A percentile compares a stretch with the other conserved stretches of the same genome.
Evolutionary conservation across 2,113 vertebrate species (phyloP).

Genomic region (Pseudorasbora parva): DNA sequence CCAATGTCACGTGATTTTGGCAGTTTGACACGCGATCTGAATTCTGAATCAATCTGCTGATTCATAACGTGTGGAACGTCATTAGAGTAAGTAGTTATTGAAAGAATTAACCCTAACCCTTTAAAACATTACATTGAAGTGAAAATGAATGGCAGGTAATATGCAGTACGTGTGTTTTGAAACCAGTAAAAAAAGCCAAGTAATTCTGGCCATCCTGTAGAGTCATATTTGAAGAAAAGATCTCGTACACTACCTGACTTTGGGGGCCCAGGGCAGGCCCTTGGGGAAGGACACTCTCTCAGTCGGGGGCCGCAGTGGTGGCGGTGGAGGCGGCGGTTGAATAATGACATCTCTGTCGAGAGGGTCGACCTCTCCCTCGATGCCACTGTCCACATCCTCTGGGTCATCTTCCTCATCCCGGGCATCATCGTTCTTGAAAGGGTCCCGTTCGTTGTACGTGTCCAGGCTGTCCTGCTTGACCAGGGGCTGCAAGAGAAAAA

Average conservation of each 20-base stretch:
- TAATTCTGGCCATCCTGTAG: neutral
- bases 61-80: too few species aligned
- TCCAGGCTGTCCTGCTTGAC: constrained; percentile 97
- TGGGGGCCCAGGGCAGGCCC: constrained; percentile 96
- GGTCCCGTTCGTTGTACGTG: constrained; percentile 94
- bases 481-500: constrained; percentile 79
- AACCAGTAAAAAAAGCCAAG: neutral
- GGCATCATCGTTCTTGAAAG: constrained; percentile 92
- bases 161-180: neutral
- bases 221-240: neutral
- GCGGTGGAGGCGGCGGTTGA: constrained; percentile 69
- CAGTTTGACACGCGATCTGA: too few species aligned
- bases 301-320: constrained; percentile 72
- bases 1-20: too few species aligned
- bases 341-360: constrained; percentile 86
- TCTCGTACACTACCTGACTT: constrained; percentile 86
- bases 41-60: too few species aligned
- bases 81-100: too few species aligned
- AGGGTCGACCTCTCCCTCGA: constrained; percentile 90
- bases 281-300: constrained; percentile 91
- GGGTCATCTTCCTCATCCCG: constrained; percentile 88
- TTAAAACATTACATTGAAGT: too few species aligned
- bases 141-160: too few species aligned
- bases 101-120: too few species aligned
- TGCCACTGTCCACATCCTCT: constrained; percentile 77